Evolutionary conservation across 2,797 vertebrate genomes (phyloP).

Genomic region (Anomalospiza imberbis): DNA sequence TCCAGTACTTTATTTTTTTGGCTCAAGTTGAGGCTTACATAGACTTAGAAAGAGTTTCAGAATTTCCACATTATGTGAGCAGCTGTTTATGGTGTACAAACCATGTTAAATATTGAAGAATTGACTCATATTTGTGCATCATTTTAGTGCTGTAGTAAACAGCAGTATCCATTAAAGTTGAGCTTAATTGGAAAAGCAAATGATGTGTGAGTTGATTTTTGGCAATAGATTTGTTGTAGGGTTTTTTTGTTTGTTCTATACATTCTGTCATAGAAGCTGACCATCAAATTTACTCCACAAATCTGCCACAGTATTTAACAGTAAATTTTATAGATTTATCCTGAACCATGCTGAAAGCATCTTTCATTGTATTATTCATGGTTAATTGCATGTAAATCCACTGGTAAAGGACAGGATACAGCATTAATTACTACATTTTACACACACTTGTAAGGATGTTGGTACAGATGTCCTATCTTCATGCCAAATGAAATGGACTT

Average conservation of each 20-base stretch:
- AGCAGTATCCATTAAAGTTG: not conserved
- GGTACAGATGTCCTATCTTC: not conserved
- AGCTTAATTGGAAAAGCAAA: slow-evolving; percentile 19
- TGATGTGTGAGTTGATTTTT: not conserved
- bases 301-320: not conserved
- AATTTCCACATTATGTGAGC: slow-evolving; percentile 49
- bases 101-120: slow-evolving; percentile 54
- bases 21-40: slow-evolving; percentile 53
- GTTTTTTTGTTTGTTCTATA: not conserved
- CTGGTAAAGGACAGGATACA: not conserved
- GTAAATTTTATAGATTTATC: not conserved
- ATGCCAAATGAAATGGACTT: not conserved
- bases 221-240: not conserved
- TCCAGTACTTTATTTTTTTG: slow-evolving; percentile 59
- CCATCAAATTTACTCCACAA: not conserved
- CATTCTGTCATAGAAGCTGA: not conserved
- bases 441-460: not conserved
- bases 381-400: not conserved
- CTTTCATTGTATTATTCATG: not conserved
- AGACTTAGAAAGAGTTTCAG: slow-evolving; percentile 55
- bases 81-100: slow-evolving; percentile 59
- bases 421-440: not conserved
- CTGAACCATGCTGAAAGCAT: not conserved
- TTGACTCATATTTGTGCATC: not conserved
- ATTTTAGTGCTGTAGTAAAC: slow-evolving; percentile 3